Base-by-base conservation (phyloP, 1,140 invertebrate genomes). In the Calephelis nemesis region DNA sequence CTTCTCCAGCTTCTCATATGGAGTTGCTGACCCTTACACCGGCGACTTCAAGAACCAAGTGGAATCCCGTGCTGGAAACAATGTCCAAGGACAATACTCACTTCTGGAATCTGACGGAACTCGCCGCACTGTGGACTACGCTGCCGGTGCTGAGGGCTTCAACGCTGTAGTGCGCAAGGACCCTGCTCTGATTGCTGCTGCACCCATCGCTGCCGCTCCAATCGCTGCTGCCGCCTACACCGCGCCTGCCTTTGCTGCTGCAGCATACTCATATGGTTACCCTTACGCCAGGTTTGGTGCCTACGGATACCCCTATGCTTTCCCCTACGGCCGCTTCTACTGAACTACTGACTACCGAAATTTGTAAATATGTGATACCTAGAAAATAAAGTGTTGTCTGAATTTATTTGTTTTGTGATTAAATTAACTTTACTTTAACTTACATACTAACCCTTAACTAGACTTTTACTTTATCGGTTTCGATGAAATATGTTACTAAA, bases 41-140 rank as follows among this genome's bases (percentile, higher is more conserved):
- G 91, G 93, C 19, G 92, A 93, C 82, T 85, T 85, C 73, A 93
- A 93, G 79, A 78, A 74, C 67, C 89, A 92, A 71, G 74, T 85
- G 39, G 92, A 93, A 79, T 85, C 73, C 68, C 83, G 92, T 15
- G 83, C 90, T 67, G 93, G 93, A 2, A 91, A 94, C 74, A 73
- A 93, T 48, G 93, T 94, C 8, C 81, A 87, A 52, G 94, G 94
- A 48, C 80, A 84, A 63, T 88, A 90, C 74, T 81, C 84, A 5
- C 75, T 88, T 0, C 74, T 88, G 64, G 90, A 42, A 42, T 42
- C 42, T 42, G 42, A 42, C 5, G 42, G 42, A 2, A 42, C 42
- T 2, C 42, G 42, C 42, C 42, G 42, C 1, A 42, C 42, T 42
- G 42, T 42, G 42, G 42, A 42, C 42, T 42, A 42, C 42, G 42